phyloP scores from a whole-genome alignment of 2,888 invertebrate genomes.

The Thera britannica region DNA sequence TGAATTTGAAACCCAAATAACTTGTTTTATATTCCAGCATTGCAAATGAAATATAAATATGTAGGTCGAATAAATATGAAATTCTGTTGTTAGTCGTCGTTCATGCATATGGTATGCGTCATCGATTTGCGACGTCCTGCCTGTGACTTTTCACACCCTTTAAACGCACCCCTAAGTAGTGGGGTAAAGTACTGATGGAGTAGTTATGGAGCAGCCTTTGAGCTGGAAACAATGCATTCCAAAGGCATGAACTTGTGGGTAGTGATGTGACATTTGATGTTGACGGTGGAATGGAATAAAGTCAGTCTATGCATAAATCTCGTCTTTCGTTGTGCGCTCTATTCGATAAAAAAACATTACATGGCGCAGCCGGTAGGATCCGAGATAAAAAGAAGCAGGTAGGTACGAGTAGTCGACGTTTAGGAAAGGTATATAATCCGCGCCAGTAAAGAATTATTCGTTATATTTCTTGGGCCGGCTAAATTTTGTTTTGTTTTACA shows the following conservation, averaged over 20 bases:
- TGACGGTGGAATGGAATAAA: no score
- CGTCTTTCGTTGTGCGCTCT: no score
- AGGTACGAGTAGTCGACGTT: no score
- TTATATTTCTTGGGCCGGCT: no score
- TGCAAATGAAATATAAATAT: constrained; percentile 15
- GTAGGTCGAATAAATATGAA: constrained; percentile 18
- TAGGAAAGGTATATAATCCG: no score
- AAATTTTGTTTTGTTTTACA: no score
- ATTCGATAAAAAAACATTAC: no score
- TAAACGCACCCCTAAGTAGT: constrained; percentile 7
- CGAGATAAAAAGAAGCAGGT: no score
- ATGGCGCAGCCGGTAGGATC: no score
- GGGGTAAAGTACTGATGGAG: neutral
- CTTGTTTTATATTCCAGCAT: neutral
- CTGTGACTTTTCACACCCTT: constrained; percentile 30
- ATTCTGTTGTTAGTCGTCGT: constrained; percentile 9
- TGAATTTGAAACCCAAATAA: constrained; percentile 4
- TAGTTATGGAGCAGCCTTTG: neutral
- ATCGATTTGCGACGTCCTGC: constrained; percentile 17
- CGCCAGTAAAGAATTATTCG: no score
- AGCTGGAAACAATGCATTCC: neutral
- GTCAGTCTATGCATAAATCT: no score
- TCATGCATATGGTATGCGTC: constrained; percentile 35
- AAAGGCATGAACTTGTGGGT: neutral
- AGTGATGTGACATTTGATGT: no score